Base-by-base conservation (phyloP, 2,888 invertebrate species). In the Petrolisthes cinctipes region DNA sequence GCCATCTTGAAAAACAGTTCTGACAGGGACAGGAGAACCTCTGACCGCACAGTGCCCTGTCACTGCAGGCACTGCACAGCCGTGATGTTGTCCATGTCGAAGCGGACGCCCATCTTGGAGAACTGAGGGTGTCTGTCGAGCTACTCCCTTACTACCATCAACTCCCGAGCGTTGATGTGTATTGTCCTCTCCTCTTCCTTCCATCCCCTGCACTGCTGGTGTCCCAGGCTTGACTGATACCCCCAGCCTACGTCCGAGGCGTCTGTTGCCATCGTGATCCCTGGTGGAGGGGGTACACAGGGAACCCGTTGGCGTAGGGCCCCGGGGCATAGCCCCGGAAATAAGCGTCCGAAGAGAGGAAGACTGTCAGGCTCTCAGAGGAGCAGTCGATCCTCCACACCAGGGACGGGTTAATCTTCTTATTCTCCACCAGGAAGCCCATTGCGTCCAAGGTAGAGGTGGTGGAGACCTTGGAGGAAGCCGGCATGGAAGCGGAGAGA, bases 131-230 rank as follows among this genome's bases (percentile, higher is more conserved):
- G 5, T 17, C n/a, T 20, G 11, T 5, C 5, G 71, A 71, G 5
- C 11, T n/a, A 71, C 71, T 5, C 5, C 17, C 17, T 5, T 71
- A 14, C 61, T 14, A 71, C 71, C n/a, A 5, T 17, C 71, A 71
- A 20, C n/a, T 71, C 71, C 71, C n/a, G 11, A 20, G n/a, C n/a
- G n/a, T 71, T 71, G 71, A 71, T 71, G 71, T 71, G 71, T 9
- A n/a, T n/a, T 0, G n/a, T n/a, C 17, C 5, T n/a, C 0, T 9
- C n/a, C n/a, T 71, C 17, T 14, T 20, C n/a, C 71, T 5, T 17
- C n/a, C n/a, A n/a, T n/a, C n/a, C n/a, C n/a, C n/a, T n/a, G n/a
- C n/a, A n/a, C n/a, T n/a, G n/a, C n/a, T n/a, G n/a, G n/a, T n/a
- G n/a, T n/a, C n/a, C n/a, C n/a, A n/a, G n/a, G n/a, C n/a, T n/a